Percentiles rank a stretch among this genome's conserved stretches.
These are phyloP conservation scores for Pyrrhia umbra DNA, from an alignment of 2,888 invertebrate species.

Conservation along the genomic window DNA sequence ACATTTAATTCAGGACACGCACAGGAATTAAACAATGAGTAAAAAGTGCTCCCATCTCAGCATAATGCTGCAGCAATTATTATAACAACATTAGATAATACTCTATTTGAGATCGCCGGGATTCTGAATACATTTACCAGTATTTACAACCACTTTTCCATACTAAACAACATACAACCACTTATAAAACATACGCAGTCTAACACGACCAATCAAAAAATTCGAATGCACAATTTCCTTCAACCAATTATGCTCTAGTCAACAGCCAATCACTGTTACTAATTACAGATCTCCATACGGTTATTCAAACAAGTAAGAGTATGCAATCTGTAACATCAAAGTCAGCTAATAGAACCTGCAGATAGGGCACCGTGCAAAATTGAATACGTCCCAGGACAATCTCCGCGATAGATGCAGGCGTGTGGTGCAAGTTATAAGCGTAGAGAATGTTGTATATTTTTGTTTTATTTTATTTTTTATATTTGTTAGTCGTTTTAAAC, in stretches of 20 bases:
- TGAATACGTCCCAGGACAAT: slow-evolving; percentile 88
- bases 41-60: too few relatives aligned
- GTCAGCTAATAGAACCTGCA: slow-evolving; percentile 82
- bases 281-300: slow-evolving; percentile 53
- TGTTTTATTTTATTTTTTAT: not conserved
- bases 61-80: too few relatives aligned
- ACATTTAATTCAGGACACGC: too few relatives aligned
- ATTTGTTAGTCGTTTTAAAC: too few relatives aligned
- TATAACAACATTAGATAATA: too few relatives aligned
- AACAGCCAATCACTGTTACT: slow-evolving; percentile 41
- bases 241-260: slow-evolving; percentile 13
- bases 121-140: too few relatives aligned
- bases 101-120: too few relatives aligned
- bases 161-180: too few relatives aligned
- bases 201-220: slow-evolving; percentile 21
- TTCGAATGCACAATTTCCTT: slow-evolving; percentile 36
- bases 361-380: slow-evolving; percentile 86
- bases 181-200: too few relatives aligned
- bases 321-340: slow-evolving; percentile 61
- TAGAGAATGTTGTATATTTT: not conserved
- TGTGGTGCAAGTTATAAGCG: slow-evolving; percentile 47
- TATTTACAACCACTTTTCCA: too few relatives aligned
- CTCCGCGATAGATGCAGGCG: slow-evolving; percentile 81
- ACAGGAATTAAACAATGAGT: too few relatives aligned
- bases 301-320: slow-evolving; percentile 69